Evolutionary conservation across 23 tunicate species (phyloP).

Genomic region (Oikopleura dioica): DNA sequence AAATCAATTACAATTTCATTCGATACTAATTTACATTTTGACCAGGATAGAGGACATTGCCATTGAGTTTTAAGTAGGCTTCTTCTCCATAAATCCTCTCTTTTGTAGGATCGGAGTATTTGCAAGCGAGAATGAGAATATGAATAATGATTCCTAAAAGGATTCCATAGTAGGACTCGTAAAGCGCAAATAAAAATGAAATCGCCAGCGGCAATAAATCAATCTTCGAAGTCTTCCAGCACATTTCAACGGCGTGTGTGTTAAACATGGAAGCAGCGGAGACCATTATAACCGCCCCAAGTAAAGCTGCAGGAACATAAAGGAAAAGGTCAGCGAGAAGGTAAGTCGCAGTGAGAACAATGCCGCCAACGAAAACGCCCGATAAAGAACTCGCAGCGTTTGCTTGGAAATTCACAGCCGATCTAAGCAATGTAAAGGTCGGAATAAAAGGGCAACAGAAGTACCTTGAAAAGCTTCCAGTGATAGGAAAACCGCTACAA

Average conservation of each 20-base stretch:
- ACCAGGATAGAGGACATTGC: background rate
- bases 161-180: background rate
- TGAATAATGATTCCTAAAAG: background rate
- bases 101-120: background rate
- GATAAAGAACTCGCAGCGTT: constrained; percentile 48
- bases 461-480: constrained; percentile 22
- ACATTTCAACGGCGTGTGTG: no score
- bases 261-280: background rate
- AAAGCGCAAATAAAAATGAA: background rate
- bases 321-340: background rate
- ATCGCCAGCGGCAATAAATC: background rate
- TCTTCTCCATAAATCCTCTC: background rate
- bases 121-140: background rate
- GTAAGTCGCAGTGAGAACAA: constrained; percentile 21
- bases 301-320: background rate
- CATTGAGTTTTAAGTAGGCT: background rate
- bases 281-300: constrained; percentile 1
- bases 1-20: no score
- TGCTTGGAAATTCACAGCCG: constrained; percentile 67
- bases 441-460: no score
- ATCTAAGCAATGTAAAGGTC: constrained; percentile 37
- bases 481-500: constrained; percentile 29
- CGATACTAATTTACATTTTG: background rate
- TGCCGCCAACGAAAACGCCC: constrained; percentile 41
- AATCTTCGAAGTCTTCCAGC: background rate